A percentile compares a stretch with the other conserved stretches of the same genome.
phyloP scores from a whole-genome alignment of 1,140 invertebrate genomes.

The Oryzaephilus surinamensis region DNA sequence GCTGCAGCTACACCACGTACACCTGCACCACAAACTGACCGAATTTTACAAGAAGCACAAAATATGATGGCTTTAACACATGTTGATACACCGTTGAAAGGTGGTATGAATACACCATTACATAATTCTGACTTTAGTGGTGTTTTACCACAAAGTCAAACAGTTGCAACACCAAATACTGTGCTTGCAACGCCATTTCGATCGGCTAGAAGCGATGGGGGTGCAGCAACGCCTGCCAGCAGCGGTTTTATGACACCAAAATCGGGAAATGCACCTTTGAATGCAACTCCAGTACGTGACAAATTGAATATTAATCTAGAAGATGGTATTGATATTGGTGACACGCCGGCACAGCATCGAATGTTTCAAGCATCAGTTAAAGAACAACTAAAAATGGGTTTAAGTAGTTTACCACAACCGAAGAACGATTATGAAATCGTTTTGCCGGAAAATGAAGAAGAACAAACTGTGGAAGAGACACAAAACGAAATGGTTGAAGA shows the following conservation, averaged over 20 bases:
- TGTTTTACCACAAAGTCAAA: constrained; percentile 61
- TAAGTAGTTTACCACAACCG: constrained; percentile 75
- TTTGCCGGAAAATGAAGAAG: constrained; percentile 75
- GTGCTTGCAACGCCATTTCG: constrained; percentile 88
- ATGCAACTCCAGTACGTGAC: constrained; percentile 64
- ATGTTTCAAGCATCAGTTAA: constrained; percentile 54
- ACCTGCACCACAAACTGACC: constrained; percentile 63
- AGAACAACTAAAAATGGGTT: constrained; percentile 61
- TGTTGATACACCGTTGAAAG: constrained; percentile 94
- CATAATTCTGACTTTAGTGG: constrained; percentile 81
- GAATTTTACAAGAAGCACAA: constrained; percentile 85
- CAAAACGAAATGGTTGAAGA: constrained; percentile 52
- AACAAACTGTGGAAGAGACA: constrained; percentile 39
- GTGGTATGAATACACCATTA: constrained; percentile 88
- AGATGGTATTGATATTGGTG: constrained; percentile 55
- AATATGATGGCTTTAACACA: constrained; percentile 97
- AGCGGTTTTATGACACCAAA: constrained; percentile 41
- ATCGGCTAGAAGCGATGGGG: constrained; percentile 39
- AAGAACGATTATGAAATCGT: constrained; percentile 99
- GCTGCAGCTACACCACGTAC: constrained; percentile 74
- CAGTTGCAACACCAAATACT: constrained; percentile 86
- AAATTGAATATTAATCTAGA: constrained; percentile 93
- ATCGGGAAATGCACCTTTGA: constrained; percentile 27
- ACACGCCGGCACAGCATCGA: constrained; percentile 51
- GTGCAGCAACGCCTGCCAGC: constrained; percentile 37